Conservation (phyloP, 1,140 invertebrate species). For the Lerema accius region DNA sequence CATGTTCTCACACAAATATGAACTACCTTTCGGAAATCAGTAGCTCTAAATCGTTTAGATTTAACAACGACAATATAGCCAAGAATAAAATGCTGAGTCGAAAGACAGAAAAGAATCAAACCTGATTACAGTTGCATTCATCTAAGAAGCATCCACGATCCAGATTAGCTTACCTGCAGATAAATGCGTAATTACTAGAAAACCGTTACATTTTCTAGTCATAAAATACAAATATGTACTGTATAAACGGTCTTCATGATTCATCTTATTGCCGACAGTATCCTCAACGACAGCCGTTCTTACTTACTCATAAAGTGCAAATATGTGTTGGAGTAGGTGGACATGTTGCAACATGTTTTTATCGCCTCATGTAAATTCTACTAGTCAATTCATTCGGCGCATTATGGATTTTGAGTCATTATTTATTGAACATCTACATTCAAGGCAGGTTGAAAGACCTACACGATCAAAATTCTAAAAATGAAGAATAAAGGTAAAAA, state of each 20-base stretch:
- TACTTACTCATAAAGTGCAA: conserved; percentile 26
- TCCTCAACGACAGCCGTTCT: background rate
- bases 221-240: background rate
- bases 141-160: too few species aligned
- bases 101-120: too few species aligned
- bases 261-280: conserved; percentile 20
- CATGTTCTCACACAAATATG: too few species aligned
- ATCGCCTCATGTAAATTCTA: conserved; percentile 22
- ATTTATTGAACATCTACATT: background rate
- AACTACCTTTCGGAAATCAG: too few species aligned
- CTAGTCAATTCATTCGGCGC: conserved; percentile 1
- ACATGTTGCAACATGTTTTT: conserved; percentile 16
- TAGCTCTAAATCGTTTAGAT: too few species aligned
- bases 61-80: too few species aligned
- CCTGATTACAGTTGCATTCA: too few species aligned
- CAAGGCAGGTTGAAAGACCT: too few species aligned
- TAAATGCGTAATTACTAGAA: conserved; percentile 2
- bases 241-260: conserved; percentile 12
- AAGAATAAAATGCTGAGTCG: too few species aligned
- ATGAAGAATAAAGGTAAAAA: too few species aligned
- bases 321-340: conserved; percentile 28
- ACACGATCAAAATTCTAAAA: too few species aligned
- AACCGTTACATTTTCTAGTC: background rate
- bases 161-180: too few species aligned
- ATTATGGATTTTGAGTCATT: conserved; percentile 3